Percentiles rank a stretch among this genome's conserved stretches.
Evolutionary conservation across 2,888 invertebrate species (phyloP).

Genomic region (Leucozona laternaria): DNA sequence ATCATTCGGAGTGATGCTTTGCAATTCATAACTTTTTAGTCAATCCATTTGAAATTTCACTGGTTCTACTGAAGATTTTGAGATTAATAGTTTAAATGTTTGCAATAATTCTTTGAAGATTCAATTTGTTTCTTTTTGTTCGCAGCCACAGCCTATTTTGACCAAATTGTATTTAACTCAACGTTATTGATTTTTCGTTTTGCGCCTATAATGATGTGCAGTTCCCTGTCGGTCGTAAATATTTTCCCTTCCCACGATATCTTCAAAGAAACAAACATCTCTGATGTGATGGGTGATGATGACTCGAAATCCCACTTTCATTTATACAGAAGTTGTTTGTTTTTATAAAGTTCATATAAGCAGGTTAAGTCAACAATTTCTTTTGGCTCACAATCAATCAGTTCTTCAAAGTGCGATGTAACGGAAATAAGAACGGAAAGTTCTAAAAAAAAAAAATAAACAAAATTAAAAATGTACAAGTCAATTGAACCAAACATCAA

Average conservation of each 20-base stretch:
- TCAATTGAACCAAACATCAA: constrained; percentile 12
- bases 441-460: background rate
- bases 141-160: background rate
- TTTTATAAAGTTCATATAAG: constrained; percentile 6
- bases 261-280: background rate
- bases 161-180: background rate
- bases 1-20: too few relatives aligned
- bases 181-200: background rate
- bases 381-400: constrained; percentile 15
- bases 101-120: background rate
- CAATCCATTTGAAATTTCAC: too few relatives aligned
- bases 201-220: background rate
- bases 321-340: background rate
- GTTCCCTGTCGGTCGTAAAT: background rate
- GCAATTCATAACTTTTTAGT: too few relatives aligned
- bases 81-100: too few relatives aligned
- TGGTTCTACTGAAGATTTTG: too few relatives aligned
- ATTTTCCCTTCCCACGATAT: background rate
- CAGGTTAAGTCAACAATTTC: constrained; percentile 25
- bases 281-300: background rate
- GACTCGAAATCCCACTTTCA: background rate
- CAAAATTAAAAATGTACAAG: background rate
- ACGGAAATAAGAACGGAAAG: background rate
- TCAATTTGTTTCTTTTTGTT: background rate
- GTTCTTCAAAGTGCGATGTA: constrained; percentile 9